These are phyloP conservation scores for Lytechinus pictus DNA, from an alignment of 35 echinoderm and acorn worm species.

Conservation along the genomic window DNA sequence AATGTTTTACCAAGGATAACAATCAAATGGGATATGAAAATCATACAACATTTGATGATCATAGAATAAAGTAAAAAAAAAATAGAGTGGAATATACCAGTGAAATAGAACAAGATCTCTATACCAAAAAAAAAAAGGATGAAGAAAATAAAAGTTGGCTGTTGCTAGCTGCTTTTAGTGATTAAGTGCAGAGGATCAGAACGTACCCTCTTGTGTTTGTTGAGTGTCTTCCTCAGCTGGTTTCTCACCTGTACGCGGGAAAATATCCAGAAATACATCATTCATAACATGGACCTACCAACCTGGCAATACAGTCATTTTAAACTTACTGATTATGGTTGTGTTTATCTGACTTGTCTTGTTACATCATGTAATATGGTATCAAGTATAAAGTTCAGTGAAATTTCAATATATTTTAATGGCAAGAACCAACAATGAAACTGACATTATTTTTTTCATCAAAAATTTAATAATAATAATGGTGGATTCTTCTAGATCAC, in stretches of 20 bases:
- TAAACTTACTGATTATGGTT: background rate
- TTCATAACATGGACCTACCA: too few relatives aligned
- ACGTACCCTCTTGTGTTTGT: slow-evolving; percentile 58
- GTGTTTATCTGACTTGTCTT: background rate
- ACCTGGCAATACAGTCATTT: too few relatives aligned
- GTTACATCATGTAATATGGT: background rate
- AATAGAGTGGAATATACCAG: too few relatives aligned
- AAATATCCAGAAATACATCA: background rate
- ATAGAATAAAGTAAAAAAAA: too few relatives aligned
- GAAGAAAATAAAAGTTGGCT: background rate
- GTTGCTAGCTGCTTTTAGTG: background rate
- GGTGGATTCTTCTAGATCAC: background rate
- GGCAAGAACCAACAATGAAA: background rate
- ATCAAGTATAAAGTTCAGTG: background rate
- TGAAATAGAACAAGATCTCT: background rate
- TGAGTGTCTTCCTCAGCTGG: slow-evolving; percentile 27
- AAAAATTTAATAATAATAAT: too few relatives aligned
- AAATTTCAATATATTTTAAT: background rate
- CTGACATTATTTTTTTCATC: background rate
- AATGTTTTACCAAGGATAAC: too few relatives aligned
- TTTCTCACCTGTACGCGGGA: slow-evolving; percentile 21
- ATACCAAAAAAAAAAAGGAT: background rate
- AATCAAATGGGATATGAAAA: too few relatives aligned
- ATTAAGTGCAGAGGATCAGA: background rate
- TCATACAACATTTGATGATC: too few relatives aligned